Evolutionary conservation across 2,113 vertebrate genomes (phyloP), one percentile per base, ranked within the genome.

Genomic region (Collichthys lucidus): DNA sequence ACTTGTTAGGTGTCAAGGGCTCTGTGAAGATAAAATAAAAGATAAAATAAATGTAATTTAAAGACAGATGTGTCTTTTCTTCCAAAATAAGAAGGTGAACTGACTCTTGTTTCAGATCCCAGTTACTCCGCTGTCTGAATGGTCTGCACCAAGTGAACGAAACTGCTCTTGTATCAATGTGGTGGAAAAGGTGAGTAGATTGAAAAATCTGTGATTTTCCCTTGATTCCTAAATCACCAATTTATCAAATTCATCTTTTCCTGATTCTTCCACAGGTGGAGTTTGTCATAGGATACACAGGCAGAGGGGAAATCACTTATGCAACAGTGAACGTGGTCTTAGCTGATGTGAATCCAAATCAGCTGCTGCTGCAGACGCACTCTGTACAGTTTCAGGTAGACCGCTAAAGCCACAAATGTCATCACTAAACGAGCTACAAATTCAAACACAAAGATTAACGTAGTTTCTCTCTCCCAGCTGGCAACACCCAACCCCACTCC

Each of bases 161-260:
- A 94, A 93, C 47, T 72, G 86, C 72, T 86, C 78, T 42, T 96
- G 95, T 83, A 11, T 91, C 35, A 93, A 94, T 22, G 91, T 93
- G 56, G 93, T 93, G 15, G 81, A 91, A 62, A 82, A 90, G 83
- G 95, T 95, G 29, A 91, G 55, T 22, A 1, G 11, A 52, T 19
- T 19, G 1, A 40, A 47, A 29, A 55, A 26, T 0, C 10, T 5
- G 12, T 31, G 2, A 40, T 29, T 46, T 47, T 26, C 3, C 10
- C 1, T 35, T 63, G 3, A 42, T 46, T 26, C 15, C 40, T n/a
- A 19, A 31, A 46, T 44, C 11, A 24, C 31, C 52, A 31, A 66
- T 3, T 14, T 2, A 0, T 68, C 14, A 56, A 20, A 24, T 12
- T 67, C 0, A 26, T 0, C 14, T 40, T 44, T 60, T 59, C 24